A percentile compares a stretch with the other conserved stretches of the same genome.
phyloP scores from a whole-genome alignment of 2,797 vertebrate genomes.

The Limnodromus scolopaceus region DNA sequence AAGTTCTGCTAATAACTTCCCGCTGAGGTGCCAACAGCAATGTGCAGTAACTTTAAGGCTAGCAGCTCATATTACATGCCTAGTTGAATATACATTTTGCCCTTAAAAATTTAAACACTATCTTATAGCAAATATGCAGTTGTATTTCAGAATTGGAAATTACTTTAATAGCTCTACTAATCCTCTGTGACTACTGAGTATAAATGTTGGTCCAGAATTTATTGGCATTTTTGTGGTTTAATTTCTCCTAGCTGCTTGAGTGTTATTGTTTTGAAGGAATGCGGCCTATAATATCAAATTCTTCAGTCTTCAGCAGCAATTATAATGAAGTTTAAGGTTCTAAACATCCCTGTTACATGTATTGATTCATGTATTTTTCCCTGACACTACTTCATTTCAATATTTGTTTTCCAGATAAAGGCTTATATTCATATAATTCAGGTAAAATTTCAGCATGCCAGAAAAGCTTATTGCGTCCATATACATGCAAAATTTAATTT shows the following conservation, averaged over 20 bases:
- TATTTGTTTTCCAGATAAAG: conserved; percentile 92
- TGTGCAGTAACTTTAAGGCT: not conserved
- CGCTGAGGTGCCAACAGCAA: not conserved
- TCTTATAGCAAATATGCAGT: not conserved
- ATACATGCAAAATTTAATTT: conserved; percentile 45
- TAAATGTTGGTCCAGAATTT: not conserved
- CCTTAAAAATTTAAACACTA: not conserved
- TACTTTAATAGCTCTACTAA: not conserved
- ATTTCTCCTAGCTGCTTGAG: not conserved
- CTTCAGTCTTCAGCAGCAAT: not conserved
- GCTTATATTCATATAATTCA: conserved; percentile 93
- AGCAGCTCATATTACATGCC: not conserved
- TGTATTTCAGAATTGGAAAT: not conserved
- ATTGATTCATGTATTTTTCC: conserved; percentile 61
- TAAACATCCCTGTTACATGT: conserved; percentile 65
- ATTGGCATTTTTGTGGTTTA: conserved; percentile 34
- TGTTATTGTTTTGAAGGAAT: not conserved
- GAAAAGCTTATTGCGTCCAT: conserved; percentile 69
- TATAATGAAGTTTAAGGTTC: conserved; percentile 40
- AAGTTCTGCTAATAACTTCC: not conserved
- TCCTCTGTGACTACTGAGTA: not conserved
- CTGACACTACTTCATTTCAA: conserved; percentile 81
- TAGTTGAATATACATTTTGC: not conserved
- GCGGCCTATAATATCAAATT: not conserved
- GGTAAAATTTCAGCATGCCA: conserved; percentile 87